Conservation (phyloP, 2,113 vertebrate genomes). For the Syrrhaptes paradoxus region DNA sequence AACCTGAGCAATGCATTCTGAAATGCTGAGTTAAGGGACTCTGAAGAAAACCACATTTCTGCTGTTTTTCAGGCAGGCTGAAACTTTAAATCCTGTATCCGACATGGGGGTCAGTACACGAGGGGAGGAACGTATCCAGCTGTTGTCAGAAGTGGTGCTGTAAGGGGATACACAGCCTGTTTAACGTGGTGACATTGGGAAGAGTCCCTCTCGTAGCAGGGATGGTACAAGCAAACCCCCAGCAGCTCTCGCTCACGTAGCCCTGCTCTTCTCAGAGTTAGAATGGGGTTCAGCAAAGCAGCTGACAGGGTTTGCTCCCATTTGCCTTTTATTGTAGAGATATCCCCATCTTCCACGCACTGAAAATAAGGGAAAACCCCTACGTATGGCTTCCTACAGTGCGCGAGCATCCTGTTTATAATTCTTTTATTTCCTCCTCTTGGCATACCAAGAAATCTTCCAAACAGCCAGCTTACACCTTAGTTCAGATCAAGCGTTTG, state of each 20-base stretch:
- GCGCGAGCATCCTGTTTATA: not conserved
- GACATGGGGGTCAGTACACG: accelerated
- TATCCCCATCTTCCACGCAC: not conserved
- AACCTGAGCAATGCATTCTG: not conserved
- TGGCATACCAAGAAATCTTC: not conserved
- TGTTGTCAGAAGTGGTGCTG: not conserved
- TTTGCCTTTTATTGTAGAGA: not conserved
- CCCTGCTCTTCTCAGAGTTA: not conserved
- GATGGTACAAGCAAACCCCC: not conserved
- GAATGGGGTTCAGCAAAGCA: not conserved
- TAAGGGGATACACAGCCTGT: not conserved
- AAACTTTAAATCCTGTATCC: not conserved
- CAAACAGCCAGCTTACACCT: not conserved
- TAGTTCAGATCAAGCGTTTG: not conserved
- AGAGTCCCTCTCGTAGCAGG: not conserved
- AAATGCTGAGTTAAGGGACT: not conserved
- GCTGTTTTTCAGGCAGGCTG: not conserved
- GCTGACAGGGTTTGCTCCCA: not conserved
- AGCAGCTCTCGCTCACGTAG: not conserved
- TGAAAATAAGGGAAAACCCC: not conserved
- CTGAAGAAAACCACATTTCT: not conserved
- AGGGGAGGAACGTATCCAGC: not conserved
- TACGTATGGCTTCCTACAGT: not conserved
- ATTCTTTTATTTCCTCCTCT: not conserved
- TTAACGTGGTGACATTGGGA: not conserved